Base-by-base conservation (phyloP, 2,113 vertebrate species). In the human region DNA sequence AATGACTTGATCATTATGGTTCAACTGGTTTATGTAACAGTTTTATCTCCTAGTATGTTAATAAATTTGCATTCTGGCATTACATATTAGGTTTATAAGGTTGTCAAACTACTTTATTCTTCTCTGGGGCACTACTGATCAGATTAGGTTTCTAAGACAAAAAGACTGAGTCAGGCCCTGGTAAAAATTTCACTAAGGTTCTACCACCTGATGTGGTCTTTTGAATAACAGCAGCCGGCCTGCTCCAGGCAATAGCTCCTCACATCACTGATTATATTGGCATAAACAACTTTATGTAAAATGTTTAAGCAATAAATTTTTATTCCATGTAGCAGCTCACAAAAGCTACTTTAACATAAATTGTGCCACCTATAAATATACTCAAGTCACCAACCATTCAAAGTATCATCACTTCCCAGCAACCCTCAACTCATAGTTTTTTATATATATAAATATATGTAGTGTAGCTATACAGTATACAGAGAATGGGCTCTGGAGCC, bases 241-340 rank as follows among this genome's bases (percentile, higher is more conserved):
- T 59, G 27, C 12, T 30, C 73, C 35, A 95, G 13, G 23, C 40
- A 89, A 64, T 1, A 91, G 45, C 4, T 35, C 18, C 83, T 95
- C 10, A 64, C 30, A 70, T 68, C 52, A 82, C 27, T 68, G 30
- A 93, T 14, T 57, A 14, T 61, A 55, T 6, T 40, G 30, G 85
- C 35, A 73, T 27, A 40, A 80, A 93, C 45, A 30, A 5, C 72
- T 93, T 81, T 64, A 25, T 93, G 48, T 57, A 89, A 76, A 81
- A 89, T 35, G 20, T 79, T 88, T 80, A 87, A 88, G 78, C 30
- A 93, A 66, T 22, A 94, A n/a, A 90, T 90, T 93, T 87, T 87
- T 61, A 79, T 64, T 79, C 25, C 18, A 50, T 48, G 72, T 57
- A 93, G 48, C 91, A 80, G 35, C 48, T 59, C 70, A 75, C n/a